Evolutionary conservation across 2,113 vertebrate species (phyloP).

Genomic region (Nycticorax nycticorax): DNA sequence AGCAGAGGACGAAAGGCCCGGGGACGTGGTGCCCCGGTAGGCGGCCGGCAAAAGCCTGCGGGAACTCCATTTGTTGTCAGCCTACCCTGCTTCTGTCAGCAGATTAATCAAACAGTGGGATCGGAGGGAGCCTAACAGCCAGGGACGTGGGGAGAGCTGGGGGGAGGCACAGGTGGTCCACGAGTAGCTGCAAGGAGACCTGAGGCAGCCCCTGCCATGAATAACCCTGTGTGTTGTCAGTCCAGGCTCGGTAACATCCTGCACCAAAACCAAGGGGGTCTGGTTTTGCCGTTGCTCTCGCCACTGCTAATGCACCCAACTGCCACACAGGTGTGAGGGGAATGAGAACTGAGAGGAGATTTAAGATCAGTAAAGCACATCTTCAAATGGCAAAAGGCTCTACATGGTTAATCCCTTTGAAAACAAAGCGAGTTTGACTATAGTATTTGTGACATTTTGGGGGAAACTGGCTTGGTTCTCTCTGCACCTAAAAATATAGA

Average conservation of each 20-base stretch:
- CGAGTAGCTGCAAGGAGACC: background rate
- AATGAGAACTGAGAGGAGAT: background rate
- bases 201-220: background rate
- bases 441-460: background rate
- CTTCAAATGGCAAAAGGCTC: background rate
- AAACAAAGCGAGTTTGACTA: background rate
- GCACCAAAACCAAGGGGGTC: fast-evolving
- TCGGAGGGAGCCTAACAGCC: fast-evolving
- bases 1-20: background rate
- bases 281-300: background rate
- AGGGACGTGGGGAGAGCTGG: background rate
- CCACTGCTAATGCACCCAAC: background rate
- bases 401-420: background rate
- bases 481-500: background rate
- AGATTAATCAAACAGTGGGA: background rate
- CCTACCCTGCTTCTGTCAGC: background rate
- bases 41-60: background rate
- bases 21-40: fast-evolving
- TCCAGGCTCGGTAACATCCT: background rate
- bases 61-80: background rate
- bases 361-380: background rate
- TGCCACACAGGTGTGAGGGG: background rate
- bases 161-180: background rate
- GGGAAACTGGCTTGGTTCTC: background rate
- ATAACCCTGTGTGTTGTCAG: background rate